Conservation (phyloP, 2,113 vertebrate genomes). For the Urocitellus parryii region DNA sequence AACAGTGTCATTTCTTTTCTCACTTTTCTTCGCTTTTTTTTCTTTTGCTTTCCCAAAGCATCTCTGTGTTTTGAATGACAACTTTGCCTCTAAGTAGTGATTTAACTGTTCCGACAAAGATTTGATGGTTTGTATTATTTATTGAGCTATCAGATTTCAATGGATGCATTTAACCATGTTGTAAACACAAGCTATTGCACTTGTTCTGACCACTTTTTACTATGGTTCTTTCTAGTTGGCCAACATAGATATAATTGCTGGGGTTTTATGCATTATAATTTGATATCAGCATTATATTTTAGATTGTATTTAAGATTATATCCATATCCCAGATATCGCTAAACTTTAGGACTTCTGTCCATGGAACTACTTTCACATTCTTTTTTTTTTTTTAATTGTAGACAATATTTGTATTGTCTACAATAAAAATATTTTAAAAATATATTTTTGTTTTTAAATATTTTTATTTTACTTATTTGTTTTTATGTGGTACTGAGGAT, state of each 20-base stretch:
- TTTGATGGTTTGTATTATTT: constrained; percentile 38
- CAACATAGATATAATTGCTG: not conserved
- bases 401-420: no score
- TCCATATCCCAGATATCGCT: not conserved
- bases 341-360: constrained; percentile 10
- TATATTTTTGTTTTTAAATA: no score
- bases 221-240: not conserved
- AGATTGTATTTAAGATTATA: not conserved
- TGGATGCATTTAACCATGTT: not conserved
- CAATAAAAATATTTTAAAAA: no score
- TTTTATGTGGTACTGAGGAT: no score
- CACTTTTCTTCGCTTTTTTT: not conserved
- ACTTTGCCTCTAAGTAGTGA: not conserved
- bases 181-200: not conserved
- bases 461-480: no score
- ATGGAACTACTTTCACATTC: constrained; percentile 13
- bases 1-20: not conserved
- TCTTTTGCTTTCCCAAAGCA: not conserved
- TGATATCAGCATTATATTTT: constrained; percentile 45
- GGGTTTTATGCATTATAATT: not conserved
- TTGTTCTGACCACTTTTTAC: not conserved
- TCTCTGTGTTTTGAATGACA: constrained; percentile 33
- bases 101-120: not conserved
- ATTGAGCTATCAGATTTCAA: not conserved
- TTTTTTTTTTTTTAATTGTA: no score